Evolutionary conservation across 1,140 invertebrate genomes (phyloP), one percentile per base, ranked within the genome.

Genomic region (Pogonomyrmex barbatus): DNA sequence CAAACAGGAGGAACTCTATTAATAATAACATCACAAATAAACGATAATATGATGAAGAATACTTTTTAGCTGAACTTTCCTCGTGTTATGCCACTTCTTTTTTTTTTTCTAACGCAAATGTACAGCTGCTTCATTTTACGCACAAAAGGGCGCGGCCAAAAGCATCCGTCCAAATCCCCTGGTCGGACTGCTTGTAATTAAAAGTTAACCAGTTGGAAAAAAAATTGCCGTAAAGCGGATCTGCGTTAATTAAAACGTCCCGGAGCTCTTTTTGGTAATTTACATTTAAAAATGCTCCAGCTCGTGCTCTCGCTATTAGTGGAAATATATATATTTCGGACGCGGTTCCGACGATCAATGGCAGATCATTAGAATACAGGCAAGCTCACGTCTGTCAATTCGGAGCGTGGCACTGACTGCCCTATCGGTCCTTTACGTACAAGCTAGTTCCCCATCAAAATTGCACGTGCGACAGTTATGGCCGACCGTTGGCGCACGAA

Each of bases 191-290:
- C 39, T 71, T 71, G 67, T 73, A 73, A 82, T 47, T 82, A 73
- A 71, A 71, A 82, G 52, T 82, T 58, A 82, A 73, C 39, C 50
- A 82, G 79, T 36, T 45, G 52, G 30, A 12, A 42, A 73, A 73
- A 50, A 82, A 81, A 56, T 81, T 17, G 24, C 24, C 67, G 5
- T 33, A 45, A 71, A 82, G 33, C 36, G 17, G 42, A 36, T 54
- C 78, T n/a, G 65, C 42, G 67, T 68, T 81, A 81, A 81, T 81
- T 81, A 81, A 81, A 81, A 68, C n/a, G n/a, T 70, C n/a, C 63
- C 33, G n/a, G n/a, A 14, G 47, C 30, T 56, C 45, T 47, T 67
- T 67, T 73, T 47, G 36, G 10, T 47, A 82, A 73, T 82, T 70
- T 36, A 71, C 78, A 36, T 24, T 58, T 58, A 73, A 73, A 68